phyloP scores from a whole-genome alignment of 2,113 vertebrate genomes.

The Castor canadensis region DNA sequence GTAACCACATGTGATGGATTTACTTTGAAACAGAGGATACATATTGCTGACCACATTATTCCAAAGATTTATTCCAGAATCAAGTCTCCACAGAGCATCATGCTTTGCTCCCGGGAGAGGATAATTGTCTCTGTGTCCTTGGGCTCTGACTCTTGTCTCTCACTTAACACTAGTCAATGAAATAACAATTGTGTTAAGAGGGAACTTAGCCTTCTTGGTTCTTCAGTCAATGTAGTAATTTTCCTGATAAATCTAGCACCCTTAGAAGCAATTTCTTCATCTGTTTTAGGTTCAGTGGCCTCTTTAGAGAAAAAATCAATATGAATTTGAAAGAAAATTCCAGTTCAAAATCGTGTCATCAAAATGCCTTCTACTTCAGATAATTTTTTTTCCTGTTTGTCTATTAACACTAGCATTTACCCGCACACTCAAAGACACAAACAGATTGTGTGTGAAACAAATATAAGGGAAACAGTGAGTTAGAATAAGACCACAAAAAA shows the following conservation, averaged over 20 bases:
- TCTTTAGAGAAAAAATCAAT: conserved; percentile 16
- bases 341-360: neutral
- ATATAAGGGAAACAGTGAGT: neutral
- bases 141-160: conserved; percentile 11
- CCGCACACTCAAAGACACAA: neutral
- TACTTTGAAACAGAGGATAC: neutral
- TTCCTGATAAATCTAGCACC: conserved; percentile 36
- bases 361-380: neutral
- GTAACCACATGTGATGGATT: neutral
- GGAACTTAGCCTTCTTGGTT: neutral
- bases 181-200: conserved; percentile 50
- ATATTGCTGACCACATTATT: neutral
- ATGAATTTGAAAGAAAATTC: neutral
- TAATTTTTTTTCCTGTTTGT: neutral
- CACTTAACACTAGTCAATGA: conserved; percentile 52
- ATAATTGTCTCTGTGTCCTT: conserved; percentile 34
- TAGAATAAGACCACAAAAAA: neutral
- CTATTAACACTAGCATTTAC: neutral
- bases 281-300: neutral
- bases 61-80: conserved; percentile 47
- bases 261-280: neutral
- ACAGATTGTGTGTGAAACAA: neutral
- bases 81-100: neutral
- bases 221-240: conserved; percentile 51
- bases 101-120: neutral